phyloP scores from a whole-genome alignment of 2,797 vertebrate genomes.

The Sebastiscus tertius region DNA sequence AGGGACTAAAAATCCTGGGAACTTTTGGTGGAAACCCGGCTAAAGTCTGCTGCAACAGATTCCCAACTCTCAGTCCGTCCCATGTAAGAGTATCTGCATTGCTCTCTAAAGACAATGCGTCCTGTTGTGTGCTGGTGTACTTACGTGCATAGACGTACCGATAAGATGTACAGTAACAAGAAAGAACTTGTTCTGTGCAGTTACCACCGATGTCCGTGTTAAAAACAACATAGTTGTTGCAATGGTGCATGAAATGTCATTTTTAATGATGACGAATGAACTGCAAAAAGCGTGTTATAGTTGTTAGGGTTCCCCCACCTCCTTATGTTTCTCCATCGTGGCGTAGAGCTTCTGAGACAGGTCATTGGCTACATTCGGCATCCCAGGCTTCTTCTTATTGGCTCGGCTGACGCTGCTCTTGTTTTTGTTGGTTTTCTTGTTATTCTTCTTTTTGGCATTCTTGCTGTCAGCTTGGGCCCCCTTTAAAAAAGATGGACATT shows the following conservation, averaged over 20 bases:
- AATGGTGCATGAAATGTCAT: background rate
- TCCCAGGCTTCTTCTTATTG: conserved; percentile 98
- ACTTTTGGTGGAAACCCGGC: too few relatives aligned
- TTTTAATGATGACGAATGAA: background rate
- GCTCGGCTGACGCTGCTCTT: conserved; percentile 95
- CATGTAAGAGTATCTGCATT: background rate
- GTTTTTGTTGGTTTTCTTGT: conserved; percentile 98
- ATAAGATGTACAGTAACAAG: background rate
- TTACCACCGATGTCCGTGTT: background rate
- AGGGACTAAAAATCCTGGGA: too few relatives aligned
- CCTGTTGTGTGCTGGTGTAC: background rate
- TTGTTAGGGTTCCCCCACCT: conserved; percentile 80
- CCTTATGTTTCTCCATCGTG: conserved; percentile 99
- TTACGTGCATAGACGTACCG: background rate
- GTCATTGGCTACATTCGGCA: conserved; percentile 98
- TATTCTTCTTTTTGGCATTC: conserved; percentile 96
- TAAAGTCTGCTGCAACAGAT: background rate
- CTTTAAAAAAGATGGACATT: conserved; percentile 58
- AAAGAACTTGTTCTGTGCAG: background rate
- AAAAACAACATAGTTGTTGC: background rate
- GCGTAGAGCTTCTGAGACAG: conserved; percentile 98
- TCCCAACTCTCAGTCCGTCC: background rate
- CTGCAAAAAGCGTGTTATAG: background rate
- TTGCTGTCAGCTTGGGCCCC: conserved; percentile 88
- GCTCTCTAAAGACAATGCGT: background rate